A percentile compares a stretch with the other conserved stretches of the same genome.
Evolutionary conservation across 2,888 invertebrate species (phyloP).

Genomic region (Morpho achilles): DNA sequence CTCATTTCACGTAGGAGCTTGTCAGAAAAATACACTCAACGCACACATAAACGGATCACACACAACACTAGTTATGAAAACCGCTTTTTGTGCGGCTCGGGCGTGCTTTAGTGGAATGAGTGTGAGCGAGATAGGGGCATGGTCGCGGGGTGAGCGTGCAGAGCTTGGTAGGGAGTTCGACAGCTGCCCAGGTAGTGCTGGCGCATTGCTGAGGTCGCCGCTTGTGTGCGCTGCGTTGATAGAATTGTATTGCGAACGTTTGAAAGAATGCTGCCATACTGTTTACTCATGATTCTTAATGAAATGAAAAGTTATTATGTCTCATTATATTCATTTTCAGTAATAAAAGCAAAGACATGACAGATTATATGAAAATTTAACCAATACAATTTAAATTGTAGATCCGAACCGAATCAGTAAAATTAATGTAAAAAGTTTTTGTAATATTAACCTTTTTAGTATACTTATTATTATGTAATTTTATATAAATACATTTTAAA

Average conservation of each 20-base stretch:
- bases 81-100: constrained; percentile 72
- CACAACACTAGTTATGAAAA: constrained; percentile 60
- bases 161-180: constrained; percentile 64
- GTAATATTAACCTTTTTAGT: too few species aligned
- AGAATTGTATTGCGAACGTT: constrained; percentile 59
- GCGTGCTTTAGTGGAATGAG: constrained; percentile 58
- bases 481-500: too few species aligned
- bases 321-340: constrained; percentile 14
- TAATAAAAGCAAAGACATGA: constrained; percentile 10
- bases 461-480: too few species aligned
- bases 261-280: constrained; percentile 51
- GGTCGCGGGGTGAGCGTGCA: constrained; percentile 61
- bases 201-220: constrained; percentile 66
- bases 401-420: background rate
- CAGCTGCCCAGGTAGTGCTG: constrained; percentile 75
- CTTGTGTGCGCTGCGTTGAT: constrained; percentile 72
- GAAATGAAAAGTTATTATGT: constrained; percentile 15
- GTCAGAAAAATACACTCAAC: constrained; percentile 70
- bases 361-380: background rate
- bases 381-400: background rate
- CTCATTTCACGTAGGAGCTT: constrained; percentile 52
- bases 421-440: too few species aligned
- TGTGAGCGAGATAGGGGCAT: constrained; percentile 59
- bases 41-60: constrained; percentile 51
- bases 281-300: constrained; percentile 44